Evolutionary conservation across 1,140 invertebrate genomes (phyloP), one percentile per base, ranked within the genome.

Genomic region (Bombus haemorrhoidalis): DNA sequence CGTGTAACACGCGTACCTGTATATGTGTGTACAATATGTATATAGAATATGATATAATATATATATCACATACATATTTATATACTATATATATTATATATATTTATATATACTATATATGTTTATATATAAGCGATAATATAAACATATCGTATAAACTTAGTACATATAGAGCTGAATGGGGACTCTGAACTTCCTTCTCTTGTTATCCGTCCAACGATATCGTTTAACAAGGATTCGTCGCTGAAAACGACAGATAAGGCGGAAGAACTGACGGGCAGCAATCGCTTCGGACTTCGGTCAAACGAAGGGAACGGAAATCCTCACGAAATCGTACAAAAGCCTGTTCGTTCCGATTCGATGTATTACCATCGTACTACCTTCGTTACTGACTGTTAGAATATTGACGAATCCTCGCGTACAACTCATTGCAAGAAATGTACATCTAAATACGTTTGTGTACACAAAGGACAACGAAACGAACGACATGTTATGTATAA

Each of bases 161-260:
- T 25, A 41, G n/a, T 28, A 62, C 37, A 39, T 77, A 47, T 66
- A 57, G 37, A 37, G 69, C 57, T 9, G 43, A 74, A 83, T 47
- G 53, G 41, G 86, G 85, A 91, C 89, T 91, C 79, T 91, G 87
- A 91, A 90, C 82, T 91, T 90, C 85, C 83, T 89, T 34, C 43
- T 81, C 85, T 86, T 28, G 80, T 88, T 81, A 83, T 83, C 68
- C 66, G 72, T 75, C 43, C 74, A 77, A 77, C 57, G 62, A 83
- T 87, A 85, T 83, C 83, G 37, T 84, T 71, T 85, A 53, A 37
- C 78, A 78, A 85, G 73, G 77, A 86, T 47, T 85, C 57, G 69
- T 83, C 75, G 47, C 34, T 76, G 25, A 76, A 39, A 62, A 74
- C 22, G 75, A 68, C 76, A 47, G 85, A 83, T 77, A 78, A 80